phyloP scores from a whole-genome alignment of 2,797 vertebrate species.

The Melanotaenia nigrans region DNA sequence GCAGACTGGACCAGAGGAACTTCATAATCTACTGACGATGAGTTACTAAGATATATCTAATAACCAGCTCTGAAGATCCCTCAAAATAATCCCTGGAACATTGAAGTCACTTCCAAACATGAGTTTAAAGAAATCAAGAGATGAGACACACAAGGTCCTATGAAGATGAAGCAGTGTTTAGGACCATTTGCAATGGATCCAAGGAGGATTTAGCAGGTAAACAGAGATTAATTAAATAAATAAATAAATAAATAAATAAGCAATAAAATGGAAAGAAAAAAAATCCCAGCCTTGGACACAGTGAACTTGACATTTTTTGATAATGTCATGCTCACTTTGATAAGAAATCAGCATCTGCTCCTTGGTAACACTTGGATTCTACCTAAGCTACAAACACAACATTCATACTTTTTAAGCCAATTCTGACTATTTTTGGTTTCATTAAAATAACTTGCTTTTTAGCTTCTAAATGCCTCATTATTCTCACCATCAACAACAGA shows the following conservation, averaged over 20 bases:
- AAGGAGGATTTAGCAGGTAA: not conserved
- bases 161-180: not conserved
- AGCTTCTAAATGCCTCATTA: not conserved
- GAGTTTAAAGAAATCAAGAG: conserved; percentile 7
- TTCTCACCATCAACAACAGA: not conserved
- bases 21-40: not conserved
- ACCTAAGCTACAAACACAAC: not conserved
- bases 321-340: not conserved
- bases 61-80: not conserved
- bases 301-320: not conserved
- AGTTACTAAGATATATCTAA: not conserved
- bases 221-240: not conserved
- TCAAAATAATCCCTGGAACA: not conserved
- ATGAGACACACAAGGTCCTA: not conserved
- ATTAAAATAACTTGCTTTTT: not conserved
- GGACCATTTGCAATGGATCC: not conserved
- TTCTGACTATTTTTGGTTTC: not conserved
- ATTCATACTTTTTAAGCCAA: too few species aligned
- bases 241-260: not conserved
- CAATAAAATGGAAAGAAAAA: not conserved
- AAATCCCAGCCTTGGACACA: not conserved
- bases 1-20: not conserved
- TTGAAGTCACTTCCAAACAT: not conserved
- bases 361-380: not conserved
- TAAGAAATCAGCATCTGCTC: not conserved